phyloP scores from a whole-genome alignment of 1,140 invertebrate species.

The Euura lappo region DNA sequence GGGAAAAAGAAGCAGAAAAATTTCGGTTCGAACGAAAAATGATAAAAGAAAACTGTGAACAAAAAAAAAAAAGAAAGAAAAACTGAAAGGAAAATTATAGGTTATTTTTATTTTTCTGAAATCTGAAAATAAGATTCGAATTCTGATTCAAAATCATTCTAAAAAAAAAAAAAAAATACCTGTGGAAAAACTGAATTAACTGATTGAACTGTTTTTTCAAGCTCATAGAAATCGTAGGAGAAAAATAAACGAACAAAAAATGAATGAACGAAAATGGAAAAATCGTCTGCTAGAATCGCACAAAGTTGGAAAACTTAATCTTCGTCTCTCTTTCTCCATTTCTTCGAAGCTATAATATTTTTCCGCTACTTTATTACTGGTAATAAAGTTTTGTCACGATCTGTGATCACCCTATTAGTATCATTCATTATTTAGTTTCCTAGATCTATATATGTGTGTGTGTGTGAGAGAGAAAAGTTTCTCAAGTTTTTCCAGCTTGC shows the following conservation, averaged over 20 bases:
- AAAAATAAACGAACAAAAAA: background rate
- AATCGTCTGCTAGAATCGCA: too few relatives aligned
- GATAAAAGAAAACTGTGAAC: background rate
- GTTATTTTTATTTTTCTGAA: too few relatives aligned
- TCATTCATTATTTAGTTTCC: conserved; percentile 43
- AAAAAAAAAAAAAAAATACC: too few relatives aligned
- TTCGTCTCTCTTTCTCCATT: background rate
- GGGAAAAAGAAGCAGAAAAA: too few relatives aligned
- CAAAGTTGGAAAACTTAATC: conserved; percentile 32
- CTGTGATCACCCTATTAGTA: conserved; percentile 42
- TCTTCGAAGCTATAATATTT: background rate
- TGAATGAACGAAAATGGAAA: background rate
- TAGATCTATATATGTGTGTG: background rate
- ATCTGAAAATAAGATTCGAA: too few relatives aligned
- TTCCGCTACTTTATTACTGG: background rate
- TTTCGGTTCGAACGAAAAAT: too few relatives aligned
- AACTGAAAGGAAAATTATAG: background rate
- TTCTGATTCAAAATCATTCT: too few relatives aligned
- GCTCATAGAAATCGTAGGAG: background rate
- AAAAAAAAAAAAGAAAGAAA: background rate
- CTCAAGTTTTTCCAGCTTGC: too few relatives aligned
- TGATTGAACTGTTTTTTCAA: background rate
- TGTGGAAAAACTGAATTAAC: too few relatives aligned
- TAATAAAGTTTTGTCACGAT: conserved; percentile 34
- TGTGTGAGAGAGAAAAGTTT: too few relatives aligned